Base-by-base conservation (phyloP, 2,113 vertebrate genomes). In the Potamarius usumacintae region DNA sequence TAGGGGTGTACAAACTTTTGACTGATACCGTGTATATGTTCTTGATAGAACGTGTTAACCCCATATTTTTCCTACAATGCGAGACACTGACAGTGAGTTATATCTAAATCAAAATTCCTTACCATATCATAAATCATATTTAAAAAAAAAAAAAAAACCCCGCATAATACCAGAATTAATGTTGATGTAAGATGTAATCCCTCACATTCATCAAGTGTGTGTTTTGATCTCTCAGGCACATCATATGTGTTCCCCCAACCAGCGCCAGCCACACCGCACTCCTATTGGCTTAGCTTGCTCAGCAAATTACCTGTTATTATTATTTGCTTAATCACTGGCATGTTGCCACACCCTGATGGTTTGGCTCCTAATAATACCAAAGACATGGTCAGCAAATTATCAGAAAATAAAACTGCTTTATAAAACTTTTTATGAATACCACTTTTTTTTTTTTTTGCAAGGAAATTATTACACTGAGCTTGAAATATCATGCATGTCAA, bases 161-260 rank as follows among this genome's bases (percentile, higher is more conserved):
- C 25, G 5, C 55, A 57, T 30, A 27, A 57, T 30, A 58, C 25
- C 8, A 53, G 27, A 10, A 7, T n/a, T 30, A 80, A 80, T 18
- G n/a, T 30, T 30, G 72, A 76, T n/a, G 5, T 42, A 12, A 60
- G 18, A 81, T 42, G 42, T 60, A 34, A 60, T 22, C 55, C 94
- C 94, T 93, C 94, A 95, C 96, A 97, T 97, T 97, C 96, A 99
- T 98, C 97, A 98, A 96, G 95, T 95, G 95, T 94, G 95, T 94
- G 95, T 95, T 96, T 98, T 99, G 97, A 98, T 99, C 97, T 98
- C 93, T 97, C 95, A 97, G 96, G 96, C 97, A 97, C 95, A 97
- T 97, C 97, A 96, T 94, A 96, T 95, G 96, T 96, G 93, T 92
- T 91, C 89, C 92, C 30, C 94, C 97, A 96, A 98, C 97, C 96